Conservation (phyloP, 2,113 vertebrate genomes). For the Pedetes capensis region DNA sequence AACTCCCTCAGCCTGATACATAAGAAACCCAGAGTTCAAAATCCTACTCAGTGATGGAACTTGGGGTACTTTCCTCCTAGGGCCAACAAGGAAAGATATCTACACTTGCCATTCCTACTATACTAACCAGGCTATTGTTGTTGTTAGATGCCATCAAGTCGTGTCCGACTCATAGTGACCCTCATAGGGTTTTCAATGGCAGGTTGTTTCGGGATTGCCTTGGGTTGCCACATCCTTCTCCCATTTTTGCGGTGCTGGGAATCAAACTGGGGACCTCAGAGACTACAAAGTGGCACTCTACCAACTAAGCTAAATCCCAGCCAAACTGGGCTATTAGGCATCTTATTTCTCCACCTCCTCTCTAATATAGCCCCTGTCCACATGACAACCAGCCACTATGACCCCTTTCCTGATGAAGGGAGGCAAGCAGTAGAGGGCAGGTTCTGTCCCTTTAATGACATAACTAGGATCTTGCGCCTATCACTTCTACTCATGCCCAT, state of each 20-base stretch:
- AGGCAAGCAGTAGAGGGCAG: not conserved
- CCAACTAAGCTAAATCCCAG: too few relatives aligned
- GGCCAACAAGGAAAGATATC: not conserved
- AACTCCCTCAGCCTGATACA: not conserved
- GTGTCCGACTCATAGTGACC: too few relatives aligned
- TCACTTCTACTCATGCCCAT: not conserved
- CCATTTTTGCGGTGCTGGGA: too few relatives aligned
- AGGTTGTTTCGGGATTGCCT: too few relatives aligned
- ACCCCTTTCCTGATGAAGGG: too few relatives aligned
- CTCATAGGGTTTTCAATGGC: too few relatives aligned
- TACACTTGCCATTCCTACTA: not conserved
- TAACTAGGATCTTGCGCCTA: not conserved
- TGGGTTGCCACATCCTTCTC: too few relatives aligned
- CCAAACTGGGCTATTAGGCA: too few relatives aligned
- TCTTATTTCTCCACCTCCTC: not conserved
- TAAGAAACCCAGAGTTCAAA: not conserved
- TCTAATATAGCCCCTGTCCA: not conserved
- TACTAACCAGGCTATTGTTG: too few relatives aligned
- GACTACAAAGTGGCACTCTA: too few relatives aligned
- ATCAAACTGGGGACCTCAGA: too few relatives aligned
- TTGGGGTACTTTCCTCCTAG: not conserved
- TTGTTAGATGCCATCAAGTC: too few relatives aligned
- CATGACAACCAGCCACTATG: not conserved
- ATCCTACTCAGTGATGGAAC: not conserved
- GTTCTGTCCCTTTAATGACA: not conserved